A percentile compares a stretch with the other conserved stretches of the same genome.
Evolutionary conservation across 1,140 invertebrate genomes (phyloP).

Genomic region (Philopotamus ludificatus): DNA sequence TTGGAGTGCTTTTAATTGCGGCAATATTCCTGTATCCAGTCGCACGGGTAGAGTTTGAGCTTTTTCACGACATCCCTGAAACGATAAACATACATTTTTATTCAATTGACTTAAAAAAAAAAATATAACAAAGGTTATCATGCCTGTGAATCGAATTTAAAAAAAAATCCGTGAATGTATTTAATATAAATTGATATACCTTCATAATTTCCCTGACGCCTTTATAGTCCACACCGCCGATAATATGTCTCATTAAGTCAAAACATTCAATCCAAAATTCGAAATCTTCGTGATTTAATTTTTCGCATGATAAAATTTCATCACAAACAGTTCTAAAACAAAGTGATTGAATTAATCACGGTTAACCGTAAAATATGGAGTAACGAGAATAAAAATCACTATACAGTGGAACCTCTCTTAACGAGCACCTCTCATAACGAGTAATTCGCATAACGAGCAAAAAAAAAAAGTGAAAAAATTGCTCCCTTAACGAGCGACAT

Average conservation of each 20-base stretch:
- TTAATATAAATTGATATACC: slow-evolving; percentile 52
- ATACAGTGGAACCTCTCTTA: not conserved
- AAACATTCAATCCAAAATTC: slow-evolving; percentile 90
- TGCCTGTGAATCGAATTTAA: not conserved
- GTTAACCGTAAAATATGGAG: not conserved
- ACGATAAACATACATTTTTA: slow-evolving; percentile 38
- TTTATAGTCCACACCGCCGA: slow-evolving; percentile 93
- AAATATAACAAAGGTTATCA: not conserved
- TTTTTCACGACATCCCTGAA: slow-evolving; percentile 81
- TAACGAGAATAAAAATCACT: not conserved
- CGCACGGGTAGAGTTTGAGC: slow-evolving; percentile 73
- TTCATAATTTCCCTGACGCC: slow-evolving; percentile 91
- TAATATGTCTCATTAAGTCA: slow-evolving; percentile 78
- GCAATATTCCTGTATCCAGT: slow-evolving; percentile 74
- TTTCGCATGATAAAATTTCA: slow-evolving; percentile 75
- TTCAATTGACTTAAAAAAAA: not conserved
- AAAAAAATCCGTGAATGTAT: slow-evolving; percentile 17
- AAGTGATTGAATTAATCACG: slow-evolving; percentile 2
- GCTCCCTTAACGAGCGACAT: too few species aligned
- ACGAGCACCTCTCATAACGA: not conserved
- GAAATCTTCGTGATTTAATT: slow-evolving; percentile 71
- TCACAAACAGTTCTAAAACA: slow-evolving; percentile 78
- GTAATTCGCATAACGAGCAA: not conserved
- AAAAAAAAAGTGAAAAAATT: not conserved
- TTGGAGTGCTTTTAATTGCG: slow-evolving; percentile 77